Evolutionary conservation across 2,888 invertebrate species (phyloP).

Genomic region (Nephrotoma flavescens): DNA sequence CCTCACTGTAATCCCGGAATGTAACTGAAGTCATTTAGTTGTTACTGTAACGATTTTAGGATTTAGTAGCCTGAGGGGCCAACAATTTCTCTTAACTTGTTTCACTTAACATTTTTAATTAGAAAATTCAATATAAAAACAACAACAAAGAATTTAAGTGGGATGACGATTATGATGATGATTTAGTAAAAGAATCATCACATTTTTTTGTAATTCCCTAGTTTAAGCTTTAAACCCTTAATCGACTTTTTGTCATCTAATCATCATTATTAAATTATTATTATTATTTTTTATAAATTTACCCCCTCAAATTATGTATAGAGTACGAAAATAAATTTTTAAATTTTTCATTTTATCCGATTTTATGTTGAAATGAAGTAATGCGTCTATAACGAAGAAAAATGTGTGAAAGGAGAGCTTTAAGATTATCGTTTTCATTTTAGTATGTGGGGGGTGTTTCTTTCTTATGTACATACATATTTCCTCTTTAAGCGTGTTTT

Average conservation of each 20-base stretch:
- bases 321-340: neutral
- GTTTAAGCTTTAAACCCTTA: neutral
- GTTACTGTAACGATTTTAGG: neutral
- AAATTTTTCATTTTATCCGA: neutral
- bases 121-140: neutral
- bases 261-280: neutral
- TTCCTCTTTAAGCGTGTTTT: neutral
- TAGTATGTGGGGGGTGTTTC: neutral
- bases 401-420: neutral
- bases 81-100: neutral
- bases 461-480: neutral
- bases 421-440: neutral
- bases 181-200: neutral
- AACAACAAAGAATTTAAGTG: neutral
- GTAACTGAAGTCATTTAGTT: neutral
- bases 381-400: neutral
- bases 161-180: neutral
- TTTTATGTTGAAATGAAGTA: neutral
- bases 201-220: neutral
- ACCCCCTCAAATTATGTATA: neutral
- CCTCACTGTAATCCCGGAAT: neutral
- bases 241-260: neutral
- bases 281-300: neutral
- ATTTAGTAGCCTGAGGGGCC: neutral
- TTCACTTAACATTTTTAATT: neutral